These are phyloP conservation scores for Pampus argenteus DNA, from an alignment of 2,797 vertebrate genomes.

Conservation along the genomic window DNA sequence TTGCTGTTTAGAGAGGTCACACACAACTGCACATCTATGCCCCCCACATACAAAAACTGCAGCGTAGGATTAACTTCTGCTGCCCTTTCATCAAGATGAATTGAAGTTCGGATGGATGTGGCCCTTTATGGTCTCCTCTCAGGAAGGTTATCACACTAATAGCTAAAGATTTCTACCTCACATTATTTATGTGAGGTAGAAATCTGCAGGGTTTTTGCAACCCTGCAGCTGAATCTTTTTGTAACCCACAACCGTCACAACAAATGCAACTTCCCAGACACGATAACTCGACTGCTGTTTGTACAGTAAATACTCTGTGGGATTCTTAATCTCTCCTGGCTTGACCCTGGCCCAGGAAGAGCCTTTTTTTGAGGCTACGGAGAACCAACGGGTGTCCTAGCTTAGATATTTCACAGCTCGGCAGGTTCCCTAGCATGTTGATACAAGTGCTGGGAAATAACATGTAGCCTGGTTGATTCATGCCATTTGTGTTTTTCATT, in stretches of 20 bases:
- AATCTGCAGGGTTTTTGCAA: neutral
- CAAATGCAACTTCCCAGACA: slow-evolving; percentile 56
- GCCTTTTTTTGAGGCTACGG: slow-evolving; percentile 44
- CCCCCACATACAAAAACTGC: neutral
- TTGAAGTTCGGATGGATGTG: slow-evolving; percentile 36
- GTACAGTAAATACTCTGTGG: slow-evolving; percentile 52
- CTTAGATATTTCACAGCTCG: slow-evolving; percentile 77
- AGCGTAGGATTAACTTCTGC: neutral
- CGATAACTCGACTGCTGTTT: slow-evolving; percentile 58
- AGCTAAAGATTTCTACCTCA: slow-evolving; percentile 5
- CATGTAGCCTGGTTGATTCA: slow-evolving; percentile 61
- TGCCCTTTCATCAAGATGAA: neutral
- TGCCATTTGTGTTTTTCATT: slow-evolving; percentile 71
- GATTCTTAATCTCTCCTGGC: slow-evolving; percentile 44
- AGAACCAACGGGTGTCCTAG: slow-evolving; percentile 58
- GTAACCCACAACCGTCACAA: slow-evolving; percentile 46
- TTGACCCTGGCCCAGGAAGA: slow-evolving; percentile 62
- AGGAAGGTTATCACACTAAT: slow-evolving; percentile 21
- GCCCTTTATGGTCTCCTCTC: neutral
- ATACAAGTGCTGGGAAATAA: slow-evolving; percentile 78
- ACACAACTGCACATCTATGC: neutral
- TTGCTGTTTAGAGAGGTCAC: slow-evolving; percentile 17
- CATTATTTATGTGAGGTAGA: neutral
- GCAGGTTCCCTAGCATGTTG: slow-evolving; percentile 68
- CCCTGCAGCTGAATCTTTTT: slow-evolving; percentile 19